A percentile compares a stretch with the other conserved stretches of the same genome.
These are phyloP conservation scores for Sinohyriopsis cumingii DNA, from an alignment of 2,888 invertebrate species.

Conservation along the genomic window DNA sequence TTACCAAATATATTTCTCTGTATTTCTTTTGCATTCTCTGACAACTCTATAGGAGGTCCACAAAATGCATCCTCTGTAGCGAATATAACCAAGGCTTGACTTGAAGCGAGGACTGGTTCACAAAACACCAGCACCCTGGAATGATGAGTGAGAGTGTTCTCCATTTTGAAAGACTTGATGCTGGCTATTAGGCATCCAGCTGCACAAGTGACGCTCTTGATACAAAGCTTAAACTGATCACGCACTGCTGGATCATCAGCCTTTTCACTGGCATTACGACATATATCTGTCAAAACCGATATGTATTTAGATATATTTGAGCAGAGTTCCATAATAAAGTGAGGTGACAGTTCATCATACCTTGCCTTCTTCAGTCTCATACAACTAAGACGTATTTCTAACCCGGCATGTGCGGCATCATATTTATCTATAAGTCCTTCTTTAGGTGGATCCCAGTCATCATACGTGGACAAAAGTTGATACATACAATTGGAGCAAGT, in stretches of 20 bases:
- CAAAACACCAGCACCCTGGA: conserved; percentile 63
- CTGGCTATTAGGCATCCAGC: conserved; percentile 65
- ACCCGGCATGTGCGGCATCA: conserved; percentile 60
- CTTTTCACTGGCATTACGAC: conserved; percentile 57
- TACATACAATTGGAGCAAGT: conserved; percentile 66
- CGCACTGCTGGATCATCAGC: conserved; percentile 48
- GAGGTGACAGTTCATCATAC: conserved; percentile 58
- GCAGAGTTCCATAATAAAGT: conserved; percentile 63
- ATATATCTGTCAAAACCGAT: conserved; percentile 62
- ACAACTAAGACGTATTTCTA: conserved; percentile 66
- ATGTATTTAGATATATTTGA: conserved; percentile 62
- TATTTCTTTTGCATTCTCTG: conserved; percentile 55
- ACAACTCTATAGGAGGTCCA: conserved; percentile 61
- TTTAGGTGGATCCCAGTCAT: conserved; percentile 46
- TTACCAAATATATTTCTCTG: conserved; percentile 65
- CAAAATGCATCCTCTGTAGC: conserved; percentile 67
- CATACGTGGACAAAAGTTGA: conserved; percentile 52
- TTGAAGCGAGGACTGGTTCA: conserved; percentile 65
- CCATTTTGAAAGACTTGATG: conserved; percentile 62
- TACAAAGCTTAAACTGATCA: conserved; percentile 66
- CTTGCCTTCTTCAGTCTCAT: conserved; percentile 55
- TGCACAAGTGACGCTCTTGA: conserved; percentile 65
- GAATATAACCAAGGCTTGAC: conserved; percentile 63
- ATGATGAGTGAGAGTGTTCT: conserved; percentile 51
- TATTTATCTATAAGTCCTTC: conserved; percentile 65